Conservation (phyloP, 2,797 vertebrate species). For the Pelodytes ibericus region DNA sequence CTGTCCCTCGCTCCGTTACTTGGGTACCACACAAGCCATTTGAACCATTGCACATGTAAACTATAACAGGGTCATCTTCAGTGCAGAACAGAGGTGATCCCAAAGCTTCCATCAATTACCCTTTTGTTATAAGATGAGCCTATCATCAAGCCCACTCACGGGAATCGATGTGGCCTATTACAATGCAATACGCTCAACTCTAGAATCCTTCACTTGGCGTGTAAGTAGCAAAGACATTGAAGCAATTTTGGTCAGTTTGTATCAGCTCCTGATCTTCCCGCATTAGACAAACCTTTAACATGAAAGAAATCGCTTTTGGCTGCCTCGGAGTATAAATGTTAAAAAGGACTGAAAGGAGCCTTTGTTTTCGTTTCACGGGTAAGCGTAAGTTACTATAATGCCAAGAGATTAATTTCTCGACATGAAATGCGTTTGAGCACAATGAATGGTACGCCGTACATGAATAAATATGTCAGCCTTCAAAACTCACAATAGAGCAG, state of each 20-base stretch:
- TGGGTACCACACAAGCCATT: too few relatives aligned
- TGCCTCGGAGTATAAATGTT: background rate
- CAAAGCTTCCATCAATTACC: too few relatives aligned
- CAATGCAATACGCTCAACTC: too few relatives aligned
- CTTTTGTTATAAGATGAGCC: too few relatives aligned
- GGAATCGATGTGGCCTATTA: too few relatives aligned
- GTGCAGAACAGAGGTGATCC: too few relatives aligned
- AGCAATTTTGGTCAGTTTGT: background rate
- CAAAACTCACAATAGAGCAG: background rate
- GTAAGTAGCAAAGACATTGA: too few relatives aligned
- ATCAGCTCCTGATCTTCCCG: conserved; percentile 15
- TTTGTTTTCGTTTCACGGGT: conserved; percentile 13
- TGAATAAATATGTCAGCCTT: conserved; percentile 4
- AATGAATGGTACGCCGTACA: background rate
- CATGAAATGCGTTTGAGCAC: background rate
- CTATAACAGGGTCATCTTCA: too few relatives aligned
- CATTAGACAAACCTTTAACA: conserved; percentile 10
- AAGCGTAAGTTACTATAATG: background rate
- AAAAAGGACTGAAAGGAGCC: conserved; percentile 9
- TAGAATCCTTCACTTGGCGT: background rate
- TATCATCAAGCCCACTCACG: too few relatives aligned
- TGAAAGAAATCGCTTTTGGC: conserved; percentile 12
- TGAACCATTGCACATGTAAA: too few relatives aligned
- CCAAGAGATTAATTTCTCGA: conserved; percentile 10
- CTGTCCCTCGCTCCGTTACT: too few relatives aligned